Evolutionary conservation across 2,113 vertebrate species (phyloP).

Genomic region (Tonatia bakeri): DNA sequence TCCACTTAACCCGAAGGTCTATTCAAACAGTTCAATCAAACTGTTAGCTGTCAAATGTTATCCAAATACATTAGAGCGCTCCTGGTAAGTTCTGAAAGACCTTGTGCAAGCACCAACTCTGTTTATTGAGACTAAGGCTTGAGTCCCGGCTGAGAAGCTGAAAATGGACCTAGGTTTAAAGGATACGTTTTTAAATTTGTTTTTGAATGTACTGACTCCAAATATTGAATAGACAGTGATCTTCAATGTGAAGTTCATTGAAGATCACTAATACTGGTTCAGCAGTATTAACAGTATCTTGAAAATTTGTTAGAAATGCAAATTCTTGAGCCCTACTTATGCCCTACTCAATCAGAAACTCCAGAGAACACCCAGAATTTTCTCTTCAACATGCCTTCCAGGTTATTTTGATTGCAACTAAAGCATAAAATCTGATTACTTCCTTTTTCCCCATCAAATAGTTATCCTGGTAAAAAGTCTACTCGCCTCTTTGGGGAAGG

Average conservation of each 20-base stretch:
- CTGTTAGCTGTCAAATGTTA: conserved; percentile 67
- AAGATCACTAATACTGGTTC: too few relatives aligned
- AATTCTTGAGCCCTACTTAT: background rate
- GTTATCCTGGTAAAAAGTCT: background rate
- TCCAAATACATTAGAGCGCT: conserved; percentile 50
- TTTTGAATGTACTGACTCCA: conserved; percentile 20
- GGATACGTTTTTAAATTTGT: background rate
- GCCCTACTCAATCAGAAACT: background rate
- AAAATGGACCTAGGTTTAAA: conserved; percentile 47
- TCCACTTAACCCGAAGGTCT: conserved; percentile 72
- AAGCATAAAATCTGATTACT: background rate
- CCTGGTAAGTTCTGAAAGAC: conserved; percentile 39
- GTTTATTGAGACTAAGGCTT: conserved; percentile 42
- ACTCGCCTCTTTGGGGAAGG: background rate
- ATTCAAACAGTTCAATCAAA: conserved; percentile 65
- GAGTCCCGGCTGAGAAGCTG: background rate
- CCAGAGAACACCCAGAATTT: background rate
- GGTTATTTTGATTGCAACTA: background rate
- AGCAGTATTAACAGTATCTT: background rate
- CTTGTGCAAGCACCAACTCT: conserved; percentile 18
- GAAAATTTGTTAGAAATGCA: background rate
- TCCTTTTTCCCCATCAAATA: background rate
- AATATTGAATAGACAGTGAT: background rate
- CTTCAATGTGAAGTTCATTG: background rate
- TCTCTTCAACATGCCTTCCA: background rate